Conservation (phyloP, 2,113 vertebrate species). For the Verasper variegatus region DNA sequence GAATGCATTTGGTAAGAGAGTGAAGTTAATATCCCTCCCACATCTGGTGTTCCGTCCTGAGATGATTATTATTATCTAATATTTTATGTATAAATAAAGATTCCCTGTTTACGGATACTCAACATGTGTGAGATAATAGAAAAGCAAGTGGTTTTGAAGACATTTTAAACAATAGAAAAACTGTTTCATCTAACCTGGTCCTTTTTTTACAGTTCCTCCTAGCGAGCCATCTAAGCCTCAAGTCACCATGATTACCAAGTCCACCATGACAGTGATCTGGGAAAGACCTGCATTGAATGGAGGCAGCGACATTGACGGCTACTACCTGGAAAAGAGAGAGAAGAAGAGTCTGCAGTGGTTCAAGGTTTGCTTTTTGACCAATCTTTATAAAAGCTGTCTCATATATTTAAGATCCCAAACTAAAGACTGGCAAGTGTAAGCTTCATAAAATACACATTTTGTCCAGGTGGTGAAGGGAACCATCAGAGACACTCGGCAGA, state of each 20-base stretch:
- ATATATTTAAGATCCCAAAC: neutral
- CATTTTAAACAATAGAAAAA: neutral
- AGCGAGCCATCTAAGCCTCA: conserved; percentile 92
- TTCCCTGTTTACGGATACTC: neutral
- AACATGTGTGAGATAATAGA: no score
- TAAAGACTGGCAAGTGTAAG: neutral
- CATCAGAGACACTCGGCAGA: conserved; percentile 96
- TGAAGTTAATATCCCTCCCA: neutral
- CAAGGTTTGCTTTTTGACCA: conserved; percentile 76
- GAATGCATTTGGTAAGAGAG: conserved; percentile 91
- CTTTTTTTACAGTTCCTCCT: conserved; percentile 87
- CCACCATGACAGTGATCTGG: conserved; percentile 96
- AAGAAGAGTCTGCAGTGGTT: conserved; percentile 98
- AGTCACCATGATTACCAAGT: conserved; percentile 92
- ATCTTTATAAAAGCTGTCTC: neutral
- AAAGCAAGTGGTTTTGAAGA: no score
- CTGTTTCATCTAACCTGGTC: neutral
- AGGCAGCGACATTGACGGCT: conserved; percentile 94
- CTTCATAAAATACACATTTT: neutral
- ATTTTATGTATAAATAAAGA: no score
- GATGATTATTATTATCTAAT: neutral
- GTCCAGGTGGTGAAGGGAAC: conserved; percentile 89
- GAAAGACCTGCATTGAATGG: conserved; percentile 91
- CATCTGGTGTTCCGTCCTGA: neutral
- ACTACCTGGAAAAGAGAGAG: conserved; percentile 95